These are phyloP conservation scores for Crotophaga sulcirostris DNA, from an alignment of 2,113 vertebrate genomes.

Conservation along the genomic window DNA sequence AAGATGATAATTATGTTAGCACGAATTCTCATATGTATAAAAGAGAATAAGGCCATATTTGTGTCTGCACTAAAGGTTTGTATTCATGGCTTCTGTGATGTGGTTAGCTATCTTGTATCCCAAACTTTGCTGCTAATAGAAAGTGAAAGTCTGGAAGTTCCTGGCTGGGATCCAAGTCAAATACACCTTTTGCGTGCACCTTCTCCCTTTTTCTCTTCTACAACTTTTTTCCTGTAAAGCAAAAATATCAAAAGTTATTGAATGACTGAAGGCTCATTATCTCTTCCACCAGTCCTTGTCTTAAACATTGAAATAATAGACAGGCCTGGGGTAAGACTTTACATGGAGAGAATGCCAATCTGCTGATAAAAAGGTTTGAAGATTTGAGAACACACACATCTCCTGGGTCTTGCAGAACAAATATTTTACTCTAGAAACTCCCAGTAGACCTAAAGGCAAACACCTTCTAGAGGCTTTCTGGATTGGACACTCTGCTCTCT, in stretches of 20 bases:
- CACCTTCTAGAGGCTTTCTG: background rate
- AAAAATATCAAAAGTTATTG: background rate
- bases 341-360: background rate
- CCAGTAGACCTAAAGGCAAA: background rate
- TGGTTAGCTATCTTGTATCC: background rate
- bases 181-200: background rate
- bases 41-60: background rate
- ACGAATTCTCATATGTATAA: background rate
- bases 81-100: background rate
- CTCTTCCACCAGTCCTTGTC: background rate
- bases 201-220: background rate
- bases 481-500: background rate
- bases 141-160: background rate
- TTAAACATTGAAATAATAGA: background rate
- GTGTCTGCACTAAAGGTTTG: background rate
- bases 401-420: background rate
- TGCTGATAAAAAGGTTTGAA: background rate
- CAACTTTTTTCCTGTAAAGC: background rate
- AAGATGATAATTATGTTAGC: background rate
- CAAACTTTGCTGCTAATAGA: background rate
- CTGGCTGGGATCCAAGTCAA: background rate
- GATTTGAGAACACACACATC: background rate
- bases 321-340: background rate
- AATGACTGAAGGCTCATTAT: background rate
- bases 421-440: background rate